Base-by-base conservation (phyloP, 2,797 vertebrate genomes). In the Mus caroli region DNA sequence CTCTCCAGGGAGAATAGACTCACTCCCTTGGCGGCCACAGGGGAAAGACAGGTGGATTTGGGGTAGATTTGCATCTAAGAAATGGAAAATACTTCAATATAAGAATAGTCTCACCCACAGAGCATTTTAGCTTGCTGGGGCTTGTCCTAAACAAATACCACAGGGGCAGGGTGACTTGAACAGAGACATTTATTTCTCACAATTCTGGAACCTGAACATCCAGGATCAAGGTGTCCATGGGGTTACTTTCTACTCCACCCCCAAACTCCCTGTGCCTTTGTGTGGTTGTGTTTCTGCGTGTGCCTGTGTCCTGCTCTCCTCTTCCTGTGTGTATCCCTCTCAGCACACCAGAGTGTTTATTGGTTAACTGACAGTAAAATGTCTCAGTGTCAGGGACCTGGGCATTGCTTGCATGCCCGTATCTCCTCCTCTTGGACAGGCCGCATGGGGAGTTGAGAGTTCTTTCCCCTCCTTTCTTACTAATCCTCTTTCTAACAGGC, bases 161-260 rank as follows among this genome's bases (percentile, higher is more conserved):
- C 1, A 19, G 19, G 12, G 13, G 40, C n/a, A 19, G 11, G 22
- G 40, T 24, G 14, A 26, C 71, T 83, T 43, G 31, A 76, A 64
- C 19, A 17, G 8, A 62, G 69, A 75, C 50, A 22, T 67, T 0
- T 34, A 31, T 87, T 93, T 69, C 86, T 83, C 46, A 83, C 0
- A 11, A 4, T 50, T 58, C 17, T 24, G 69, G 83, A 60, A n/a
- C 20, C 40, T 13, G 1, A 28, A 64, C 34, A 31, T 37, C 88
- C 56, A 26, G 14, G 64, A 9, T 73, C 46, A 31, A 3, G 54
- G 10, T 31, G n/a, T 22, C 0, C 0, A 6, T 1, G 10, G n/a
- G 12, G 40, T 7, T 31, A 31, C 22, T 50, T 73, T 93, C 62
- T 67, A 71, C 0, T 6, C 37, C 9, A 11, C 13, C 37, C 19